Evolutionary conservation across 2,797 vertebrate species (phyloP).

Genomic region (Rhyacichthys aspro): DNA sequence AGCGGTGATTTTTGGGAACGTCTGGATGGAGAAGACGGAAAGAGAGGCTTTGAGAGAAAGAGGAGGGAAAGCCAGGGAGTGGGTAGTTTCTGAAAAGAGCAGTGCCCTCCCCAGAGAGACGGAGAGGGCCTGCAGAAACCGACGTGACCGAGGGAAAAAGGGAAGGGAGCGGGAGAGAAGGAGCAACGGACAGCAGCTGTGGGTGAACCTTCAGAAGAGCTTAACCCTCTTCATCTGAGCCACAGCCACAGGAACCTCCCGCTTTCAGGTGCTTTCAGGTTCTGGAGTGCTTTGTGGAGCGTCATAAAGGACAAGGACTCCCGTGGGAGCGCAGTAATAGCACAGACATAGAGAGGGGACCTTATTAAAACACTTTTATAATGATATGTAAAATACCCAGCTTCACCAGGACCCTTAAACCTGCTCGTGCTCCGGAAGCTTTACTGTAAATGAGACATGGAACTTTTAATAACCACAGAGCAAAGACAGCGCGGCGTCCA

Average conservation of each 20-base stretch:
- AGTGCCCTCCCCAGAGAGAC: slow-evolving; percentile 69
- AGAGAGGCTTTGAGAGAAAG: slow-evolving; percentile 9
- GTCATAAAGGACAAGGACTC: slow-evolving; percentile 16
- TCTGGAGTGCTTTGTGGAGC: slow-evolving; percentile 24
- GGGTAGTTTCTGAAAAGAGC: slow-evolving; percentile 67
- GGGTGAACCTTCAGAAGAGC: slow-evolving; percentile 78
- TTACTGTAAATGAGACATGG: slow-evolving; percentile 27
- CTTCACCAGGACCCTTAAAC: slow-evolving; percentile 1
- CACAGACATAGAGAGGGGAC: slow-evolving; percentile 1
- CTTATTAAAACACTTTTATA: slow-evolving; percentile 8
- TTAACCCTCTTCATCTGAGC: slow-evolving; percentile 52
- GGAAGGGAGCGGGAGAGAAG: not conserved
- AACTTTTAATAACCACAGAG: slow-evolving; percentile 35
- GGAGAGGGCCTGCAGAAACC: slow-evolving; percentile 60
- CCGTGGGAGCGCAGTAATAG: not conserved
- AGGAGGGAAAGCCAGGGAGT: slow-evolving; percentile 1
- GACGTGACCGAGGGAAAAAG: slow-evolving; percentile 64
- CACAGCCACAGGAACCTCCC: slow-evolving; percentile 34
- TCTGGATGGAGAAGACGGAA: not conserved
- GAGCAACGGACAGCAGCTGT: slow-evolving; percentile 44
- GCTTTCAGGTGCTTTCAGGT: not conserved
- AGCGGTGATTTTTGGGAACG: too few species aligned
- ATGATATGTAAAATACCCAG: slow-evolving; percentile 7
- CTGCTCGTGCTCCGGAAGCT: slow-evolving; percentile 15
- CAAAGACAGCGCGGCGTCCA: slow-evolving; percentile 6